These are phyloP conservation scores for Neopipo cinnamomea DNA, from an alignment of 2,113 vertebrate genomes.

Conservation along the genomic window DNA sequence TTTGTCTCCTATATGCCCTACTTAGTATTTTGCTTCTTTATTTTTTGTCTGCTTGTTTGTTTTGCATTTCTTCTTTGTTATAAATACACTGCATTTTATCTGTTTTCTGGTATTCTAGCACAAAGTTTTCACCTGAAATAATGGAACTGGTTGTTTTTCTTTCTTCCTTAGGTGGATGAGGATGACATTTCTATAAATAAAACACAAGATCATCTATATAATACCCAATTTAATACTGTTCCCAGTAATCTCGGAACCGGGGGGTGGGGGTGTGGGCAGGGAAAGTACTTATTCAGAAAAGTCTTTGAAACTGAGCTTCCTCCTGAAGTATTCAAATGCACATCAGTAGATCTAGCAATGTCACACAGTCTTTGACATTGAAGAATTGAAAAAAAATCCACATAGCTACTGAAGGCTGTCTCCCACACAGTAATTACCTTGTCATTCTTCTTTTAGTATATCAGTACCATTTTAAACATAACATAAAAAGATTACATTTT, in stretches of 20 bases:
- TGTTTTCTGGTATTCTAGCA: not conserved
- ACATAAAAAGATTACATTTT: not conserved
- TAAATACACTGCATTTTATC: not conserved
- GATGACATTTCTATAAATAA: not conserved
- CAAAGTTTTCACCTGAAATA: not conserved
- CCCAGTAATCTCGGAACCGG: not conserved
- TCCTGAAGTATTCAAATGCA: not conserved
- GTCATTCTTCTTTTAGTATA: not conserved
- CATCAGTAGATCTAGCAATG: not conserved
- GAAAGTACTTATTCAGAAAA: not conserved
- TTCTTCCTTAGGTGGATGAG: not conserved
- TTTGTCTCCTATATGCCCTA: not conserved
- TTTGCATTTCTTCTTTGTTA: not conserved
- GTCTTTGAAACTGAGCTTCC: not conserved
- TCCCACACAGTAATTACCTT: not conserved
- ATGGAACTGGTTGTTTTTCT: not conserved
- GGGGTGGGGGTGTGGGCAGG: accelerated
- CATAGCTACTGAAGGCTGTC: not conserved
- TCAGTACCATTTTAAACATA: not conserved
- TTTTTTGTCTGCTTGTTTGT: not conserved
- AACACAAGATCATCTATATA: not conserved
- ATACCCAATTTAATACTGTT: not conserved
- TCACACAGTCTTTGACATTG: not conserved
- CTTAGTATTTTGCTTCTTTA: not conserved
- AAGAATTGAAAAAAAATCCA: not conserved